Evolutionary conservation across 2,797 vertebrate species (phyloP).

Genomic region (Knipowitschia caucasica): DNA sequence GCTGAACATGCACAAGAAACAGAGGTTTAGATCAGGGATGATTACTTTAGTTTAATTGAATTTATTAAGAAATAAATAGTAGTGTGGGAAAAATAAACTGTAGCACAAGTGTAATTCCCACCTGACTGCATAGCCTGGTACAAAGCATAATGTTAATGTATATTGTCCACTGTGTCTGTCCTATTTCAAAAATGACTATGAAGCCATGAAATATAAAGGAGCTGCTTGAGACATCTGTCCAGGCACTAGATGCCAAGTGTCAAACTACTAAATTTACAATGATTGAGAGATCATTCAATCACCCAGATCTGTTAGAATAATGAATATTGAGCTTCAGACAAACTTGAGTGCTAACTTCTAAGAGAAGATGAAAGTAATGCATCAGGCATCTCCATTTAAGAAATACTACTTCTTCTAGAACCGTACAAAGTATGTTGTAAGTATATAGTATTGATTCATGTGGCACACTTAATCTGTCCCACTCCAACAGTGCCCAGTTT

Average conservation of each 20-base stretch:
- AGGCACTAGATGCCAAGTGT: conserved; percentile 33
- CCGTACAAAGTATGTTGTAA: conserved; percentile 23
- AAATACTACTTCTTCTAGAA: conserved; percentile 3
- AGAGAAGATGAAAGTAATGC: not conserved
- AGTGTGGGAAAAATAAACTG: too few species aligned
- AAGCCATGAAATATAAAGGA: conserved; percentile 19
- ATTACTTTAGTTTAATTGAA: too few species aligned
- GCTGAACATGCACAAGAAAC: too few species aligned
- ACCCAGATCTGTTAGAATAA: not conserved
- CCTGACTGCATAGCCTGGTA: too few species aligned
- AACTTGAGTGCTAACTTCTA: not conserved
- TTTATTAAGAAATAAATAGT: too few species aligned
- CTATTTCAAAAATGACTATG: not conserved
- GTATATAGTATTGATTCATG: conserved; percentile 43
- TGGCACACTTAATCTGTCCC: conserved; percentile 61
- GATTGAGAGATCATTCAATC: not conserved
- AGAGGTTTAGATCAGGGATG: too few species aligned
- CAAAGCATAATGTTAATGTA: too few species aligned
- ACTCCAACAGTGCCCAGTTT: conserved; percentile 56
- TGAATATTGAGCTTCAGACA: not conserved
- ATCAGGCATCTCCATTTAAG: not conserved
- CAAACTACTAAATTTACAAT: conserved; percentile 2
- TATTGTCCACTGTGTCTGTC: too few species aligned
- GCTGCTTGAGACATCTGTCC: conserved; percentile 45
- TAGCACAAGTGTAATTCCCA: too few species aligned